phyloP scores from a whole-genome alignment of 2,113 vertebrate species.

The Otolemur garnettii region DNA sequence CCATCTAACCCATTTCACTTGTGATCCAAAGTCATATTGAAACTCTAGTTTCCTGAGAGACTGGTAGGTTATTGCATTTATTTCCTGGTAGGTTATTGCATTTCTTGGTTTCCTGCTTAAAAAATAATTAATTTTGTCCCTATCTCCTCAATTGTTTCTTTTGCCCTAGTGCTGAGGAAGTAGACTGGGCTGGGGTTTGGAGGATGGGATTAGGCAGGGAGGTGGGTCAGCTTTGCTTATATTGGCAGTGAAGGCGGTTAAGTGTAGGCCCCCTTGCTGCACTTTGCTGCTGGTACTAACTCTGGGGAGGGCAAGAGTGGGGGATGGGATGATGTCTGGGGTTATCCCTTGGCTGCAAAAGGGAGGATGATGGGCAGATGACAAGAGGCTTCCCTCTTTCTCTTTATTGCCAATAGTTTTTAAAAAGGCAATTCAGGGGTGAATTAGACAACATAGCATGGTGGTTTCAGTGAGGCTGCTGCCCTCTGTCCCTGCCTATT shows the following conservation, averaged over 20 bases:
- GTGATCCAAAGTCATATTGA: conserved; percentile 24
- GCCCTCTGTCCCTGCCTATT: not conserved
- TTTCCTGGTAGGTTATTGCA: not conserved
- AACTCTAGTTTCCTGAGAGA: conserved; percentile 22
- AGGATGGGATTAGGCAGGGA: not conserved
- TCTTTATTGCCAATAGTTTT: not conserved
- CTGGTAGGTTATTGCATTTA: conserved; percentile 40
- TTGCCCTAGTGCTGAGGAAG: not conserved
- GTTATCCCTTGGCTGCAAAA: not conserved
- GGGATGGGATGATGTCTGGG: not conserved
- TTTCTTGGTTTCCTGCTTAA: conserved; percentile 61
- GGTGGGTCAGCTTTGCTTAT: not conserved
- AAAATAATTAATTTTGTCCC: conserved; percentile 51
- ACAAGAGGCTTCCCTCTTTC: not conserved
- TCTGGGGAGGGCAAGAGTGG: rapidly evolving
- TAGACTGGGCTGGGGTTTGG: not conserved
- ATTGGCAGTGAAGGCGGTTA: not conserved
- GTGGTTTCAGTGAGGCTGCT: not conserved
- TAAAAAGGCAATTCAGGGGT: not conserved
- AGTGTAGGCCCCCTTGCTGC: not conserved
- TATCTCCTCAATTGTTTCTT: not conserved
- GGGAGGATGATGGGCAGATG: not conserved
- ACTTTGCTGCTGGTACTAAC: not conserved
- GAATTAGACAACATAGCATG: not conserved
- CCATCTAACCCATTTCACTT: conserved; percentile 25